phyloP scores from a whole-genome alignment of 2,797 vertebrate species.

The Octomys mimax region DNA sequence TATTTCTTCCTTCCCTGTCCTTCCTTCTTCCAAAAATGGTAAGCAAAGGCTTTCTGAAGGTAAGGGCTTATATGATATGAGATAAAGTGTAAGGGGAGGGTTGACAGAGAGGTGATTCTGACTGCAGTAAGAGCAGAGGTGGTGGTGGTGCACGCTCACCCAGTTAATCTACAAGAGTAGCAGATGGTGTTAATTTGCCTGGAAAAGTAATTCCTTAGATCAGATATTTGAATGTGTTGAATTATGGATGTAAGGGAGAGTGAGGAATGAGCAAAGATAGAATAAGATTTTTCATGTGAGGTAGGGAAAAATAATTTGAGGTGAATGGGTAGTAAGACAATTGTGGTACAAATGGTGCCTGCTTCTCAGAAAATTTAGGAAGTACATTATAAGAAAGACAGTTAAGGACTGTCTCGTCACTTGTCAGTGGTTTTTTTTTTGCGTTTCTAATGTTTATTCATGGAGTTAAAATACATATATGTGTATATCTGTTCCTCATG shows the following conservation, averaged over 20 bases:
- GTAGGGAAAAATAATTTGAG: background rate
- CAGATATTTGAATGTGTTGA: background rate
- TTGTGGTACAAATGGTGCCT: background rate
- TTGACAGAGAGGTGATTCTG: background rate
- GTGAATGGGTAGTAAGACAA: background rate
- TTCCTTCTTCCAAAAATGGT: background rate
- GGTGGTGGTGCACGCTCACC: background rate
- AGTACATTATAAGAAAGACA: background rate
- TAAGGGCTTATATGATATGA: background rate
- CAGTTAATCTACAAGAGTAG: background rate
- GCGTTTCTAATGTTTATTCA: background rate
- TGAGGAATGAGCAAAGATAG: background rate
- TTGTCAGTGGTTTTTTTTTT: background rate
- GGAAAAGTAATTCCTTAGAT: slow-evolving; percentile 14
- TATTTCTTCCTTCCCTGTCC: background rate
- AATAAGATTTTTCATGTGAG: background rate
- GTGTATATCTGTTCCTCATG: background rate
- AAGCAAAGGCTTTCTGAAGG: background rate
- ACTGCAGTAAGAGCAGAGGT: background rate
- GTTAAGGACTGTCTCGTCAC: background rate
- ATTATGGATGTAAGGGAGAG: background rate
- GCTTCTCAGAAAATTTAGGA: background rate
- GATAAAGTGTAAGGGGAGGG: background rate
- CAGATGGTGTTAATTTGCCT: background rate
- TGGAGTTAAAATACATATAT: background rate